Evolutionary conservation across 2,888 invertebrate species (phyloP).

Genomic region (Phragmatobia fuliginosa): DNA sequence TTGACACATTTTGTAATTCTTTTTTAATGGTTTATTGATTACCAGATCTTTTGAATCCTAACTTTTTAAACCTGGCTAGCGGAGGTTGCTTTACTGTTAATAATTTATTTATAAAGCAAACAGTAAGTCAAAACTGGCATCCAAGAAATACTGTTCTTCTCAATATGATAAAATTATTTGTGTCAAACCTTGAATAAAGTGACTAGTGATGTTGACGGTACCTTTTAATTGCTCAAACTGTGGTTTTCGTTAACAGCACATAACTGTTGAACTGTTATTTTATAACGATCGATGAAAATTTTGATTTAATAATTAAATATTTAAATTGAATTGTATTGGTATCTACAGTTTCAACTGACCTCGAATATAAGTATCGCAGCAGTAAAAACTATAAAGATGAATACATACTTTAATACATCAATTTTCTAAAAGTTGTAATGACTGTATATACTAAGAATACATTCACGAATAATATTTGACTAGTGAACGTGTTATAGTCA

Average conservation of each 20-base stretch:
- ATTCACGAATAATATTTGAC: neutral
- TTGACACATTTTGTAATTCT: too few species aligned
- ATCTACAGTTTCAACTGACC: neutral
- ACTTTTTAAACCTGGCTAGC: neutral
- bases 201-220: constrained; percentile 32
- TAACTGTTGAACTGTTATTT: constrained; percentile 12
- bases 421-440: neutral
- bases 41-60: too few species aligned
- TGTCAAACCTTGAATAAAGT: neutral
- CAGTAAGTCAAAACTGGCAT: neutral
- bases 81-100: neutral
- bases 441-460: neutral
- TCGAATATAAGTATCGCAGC: neutral
- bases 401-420: neutral
- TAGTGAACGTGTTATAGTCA: neutral
- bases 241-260: constrained; percentile 36
- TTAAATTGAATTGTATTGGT: neutral
- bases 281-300: neutral
- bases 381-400: neutral
- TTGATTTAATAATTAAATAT: neutral
- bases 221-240: constrained; percentile 35
- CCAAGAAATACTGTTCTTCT: neutral
- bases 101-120: neutral
- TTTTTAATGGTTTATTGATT: too few species aligned
- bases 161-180: neutral